Base-by-base conservation (phyloP, 2,888 invertebrate genomes). In the Agrochola macilenta region DNA sequence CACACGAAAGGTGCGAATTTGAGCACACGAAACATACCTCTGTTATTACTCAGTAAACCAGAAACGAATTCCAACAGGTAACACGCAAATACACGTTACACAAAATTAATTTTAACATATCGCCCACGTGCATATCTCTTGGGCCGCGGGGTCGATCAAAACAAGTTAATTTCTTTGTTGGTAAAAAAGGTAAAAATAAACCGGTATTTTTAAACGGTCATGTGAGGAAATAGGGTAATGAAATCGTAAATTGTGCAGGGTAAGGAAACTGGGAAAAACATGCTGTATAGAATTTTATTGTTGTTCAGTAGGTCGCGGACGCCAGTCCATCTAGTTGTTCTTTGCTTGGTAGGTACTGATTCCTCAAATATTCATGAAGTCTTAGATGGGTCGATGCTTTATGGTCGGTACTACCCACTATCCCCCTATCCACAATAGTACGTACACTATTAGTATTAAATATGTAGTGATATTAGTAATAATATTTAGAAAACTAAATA, bases 31-130 rank as follows among this genome's bases (percentile, higher is more conserved):
- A 81, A 89, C 90, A 95, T 95, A 92, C 92, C 92, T 93, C 74
- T 81, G 87, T 87, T 93, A 89, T 95, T 95, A 95, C 93, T 95
- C 95, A 95, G 91, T 92, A 90, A 78, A 93, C 93, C 95, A 95
- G 95, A 95, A 91, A 87, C 93, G 84, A 92, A 95, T 95, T 95
- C 95, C 93, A 88, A 79, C 90, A 90, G 91, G 91, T 90, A 87
- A 90, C 91, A 91, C 92, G 93, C 92, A 93, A 93, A 94, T 93
- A 94, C 89, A 89, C 89, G 87, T 88, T 89, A 90, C 89, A 89
- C 88, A 81, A 92, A 92, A 94, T 93, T 93, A 92, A 93, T 89
- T 87, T 86, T 93, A 90, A 81, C 79, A 79, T 83, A 76, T 78
- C 93, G 90, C 94, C 94, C 92, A 94, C 93, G 89, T 88, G 75